Evolutionary conservation across 2,888 invertebrate species (phyloP), one percentile per base, ranked within the genome.

Genomic region (Morpho helenor): DNA sequence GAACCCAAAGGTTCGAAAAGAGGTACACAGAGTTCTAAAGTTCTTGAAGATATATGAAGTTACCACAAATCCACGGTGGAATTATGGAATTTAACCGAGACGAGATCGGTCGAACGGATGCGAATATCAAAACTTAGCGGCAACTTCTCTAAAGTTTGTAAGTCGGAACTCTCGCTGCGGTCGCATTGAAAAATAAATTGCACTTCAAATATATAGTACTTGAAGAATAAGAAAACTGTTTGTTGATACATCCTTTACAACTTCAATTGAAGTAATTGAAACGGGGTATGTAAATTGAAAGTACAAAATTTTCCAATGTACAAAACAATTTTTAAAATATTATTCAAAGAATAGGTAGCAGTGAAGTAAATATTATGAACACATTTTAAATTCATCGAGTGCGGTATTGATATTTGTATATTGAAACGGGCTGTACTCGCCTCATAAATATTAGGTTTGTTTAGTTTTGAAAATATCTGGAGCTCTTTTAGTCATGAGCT

Each of bases 101-200:
- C 66, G 68, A 68, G 68, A 73, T 70, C 69, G 77, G 72, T 75
- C 79, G 76, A 78, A 76, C 77, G 79, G 79, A 77, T 79, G 74
- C 79, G 86, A 84, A 86, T 86, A 82, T 78, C 81, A 73, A 76
- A 82, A 85, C 76, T 87, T 84, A 73, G 67, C 68, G 72, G 73
- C 66, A 82, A 84, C 74, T 85, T 78, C 69, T 69, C 61, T 62
- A 66, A 79, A 83, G 75, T 82, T 79, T 63, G 64, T 62, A 74
- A 79, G 78, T 78, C 79, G 66, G 70, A 82, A 80, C 75, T 84
- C 71, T 73, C 65, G 72, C 77, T 76, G 75, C 72, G 74, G 73
- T 74, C 76, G 80, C 75, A 82, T 84, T 87, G 86, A 87, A 88
- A 88, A 88, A 88, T 88, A 86, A 87, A 87, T 88, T 87, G 79